These are phyloP conservation scores for Forbesichthys agassizii DNA, from an alignment of 2,113 vertebrate genomes.

Conservation along the genomic window DNA sequence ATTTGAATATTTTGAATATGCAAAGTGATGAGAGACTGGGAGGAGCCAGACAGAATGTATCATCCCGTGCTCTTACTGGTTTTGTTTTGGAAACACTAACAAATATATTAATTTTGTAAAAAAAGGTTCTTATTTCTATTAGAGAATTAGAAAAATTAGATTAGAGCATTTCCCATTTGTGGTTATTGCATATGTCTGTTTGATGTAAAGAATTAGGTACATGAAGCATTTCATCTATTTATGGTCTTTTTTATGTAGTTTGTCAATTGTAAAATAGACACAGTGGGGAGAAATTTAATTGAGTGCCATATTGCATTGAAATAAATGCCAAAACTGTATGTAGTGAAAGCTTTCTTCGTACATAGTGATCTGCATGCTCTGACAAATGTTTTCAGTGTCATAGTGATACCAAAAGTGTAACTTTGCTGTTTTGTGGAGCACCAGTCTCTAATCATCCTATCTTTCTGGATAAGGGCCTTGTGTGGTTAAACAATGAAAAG, in stretches of 20 bases:
- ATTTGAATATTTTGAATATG: slow-evolving; percentile 86
- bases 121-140: slow-evolving; percentile 26
- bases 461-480: slow-evolving; percentile 3
- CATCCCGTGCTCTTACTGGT: slow-evolving; percentile 87
- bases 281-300: slow-evolving; percentile 80
- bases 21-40: slow-evolving; percentile 80
- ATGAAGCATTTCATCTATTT: slow-evolving; percentile 98
- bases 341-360: no score
- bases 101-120: slow-evolving; percentile 37
- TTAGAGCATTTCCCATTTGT: slow-evolving; percentile 71
- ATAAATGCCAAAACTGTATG: slow-evolving; percentile 84
- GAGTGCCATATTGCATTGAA: slow-evolving; percentile 87
- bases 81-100: slow-evolving; percentile 67
- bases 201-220: slow-evolving; percentile 85
- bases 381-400: no score
- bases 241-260: slow-evolving; percentile 98
- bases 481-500: background rate
- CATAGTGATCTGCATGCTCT: no score
- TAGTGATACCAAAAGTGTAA: no score
- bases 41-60: slow-evolving; percentile 85
- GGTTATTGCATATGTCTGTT: slow-evolving; percentile 57
- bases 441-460: background rate
- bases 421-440: no score
- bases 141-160: slow-evolving; percentile 63
- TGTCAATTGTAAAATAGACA: slow-evolving; percentile 98